phyloP scores from a whole-genome alignment of 2,888 invertebrate genomes.

The Cryptophagus acutangulus region DNA sequence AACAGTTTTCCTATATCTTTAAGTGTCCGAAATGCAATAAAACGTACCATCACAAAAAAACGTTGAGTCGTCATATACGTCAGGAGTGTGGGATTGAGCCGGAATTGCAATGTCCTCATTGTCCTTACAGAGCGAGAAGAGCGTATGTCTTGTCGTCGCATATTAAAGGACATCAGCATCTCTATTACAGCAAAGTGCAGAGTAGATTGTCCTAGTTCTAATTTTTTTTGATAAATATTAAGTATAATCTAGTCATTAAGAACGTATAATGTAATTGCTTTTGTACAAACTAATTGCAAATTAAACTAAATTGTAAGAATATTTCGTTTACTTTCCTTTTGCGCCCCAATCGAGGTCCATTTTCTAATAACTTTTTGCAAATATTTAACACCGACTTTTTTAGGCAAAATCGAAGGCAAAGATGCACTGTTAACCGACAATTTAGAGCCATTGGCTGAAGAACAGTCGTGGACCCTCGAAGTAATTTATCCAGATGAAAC shows the following conservation, averaged over 20 bases:
- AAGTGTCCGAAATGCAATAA: conserved; percentile 49
- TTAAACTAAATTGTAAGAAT: neutral
- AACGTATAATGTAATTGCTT: neutral
- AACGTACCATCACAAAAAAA: conserved; percentile 51
- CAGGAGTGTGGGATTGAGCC: conserved; percentile 57
- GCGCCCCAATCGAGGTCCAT: too few species aligned
- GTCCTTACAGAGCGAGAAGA: conserved; percentile 64
- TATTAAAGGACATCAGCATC: conserved; percentile 37
- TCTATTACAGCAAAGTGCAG: conserved; percentile 26
- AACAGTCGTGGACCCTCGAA: conserved; percentile 38
- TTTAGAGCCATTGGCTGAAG: conserved; percentile 17
- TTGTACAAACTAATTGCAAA: too few species aligned
- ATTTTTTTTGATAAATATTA: too few species aligned
- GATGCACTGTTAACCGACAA: neutral
- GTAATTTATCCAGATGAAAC: conserved; percentile 36
- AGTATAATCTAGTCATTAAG: too few species aligned
- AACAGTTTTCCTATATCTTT: conserved; percentile 19
- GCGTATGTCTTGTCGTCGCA: conserved; percentile 50
- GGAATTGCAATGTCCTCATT: conserved; percentile 70
- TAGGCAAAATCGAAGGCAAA: too few species aligned
- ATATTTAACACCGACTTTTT: too few species aligned
- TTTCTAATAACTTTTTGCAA: conserved; percentile 3
- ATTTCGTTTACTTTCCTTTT: neutral
- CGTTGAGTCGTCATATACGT: conserved; percentile 48
- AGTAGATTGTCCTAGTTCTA: too few species aligned